These are phyloP conservation scores for Borostomias antarcticus DNA, from an alignment of 2,797 vertebrate genomes.

Conservation along the genomic window DNA sequence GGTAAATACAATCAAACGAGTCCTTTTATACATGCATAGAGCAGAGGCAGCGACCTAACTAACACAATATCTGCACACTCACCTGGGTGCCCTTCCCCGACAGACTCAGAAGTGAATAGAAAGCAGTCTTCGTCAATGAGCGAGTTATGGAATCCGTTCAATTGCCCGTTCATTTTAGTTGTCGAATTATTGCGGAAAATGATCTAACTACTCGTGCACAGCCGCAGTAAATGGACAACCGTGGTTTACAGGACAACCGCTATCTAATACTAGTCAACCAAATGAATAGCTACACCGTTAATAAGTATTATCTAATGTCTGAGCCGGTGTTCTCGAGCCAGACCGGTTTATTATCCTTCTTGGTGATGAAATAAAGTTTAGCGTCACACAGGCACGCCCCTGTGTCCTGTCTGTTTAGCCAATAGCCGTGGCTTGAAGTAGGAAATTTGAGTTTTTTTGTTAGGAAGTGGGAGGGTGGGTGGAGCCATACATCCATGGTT, in stretches of 20 bases:
- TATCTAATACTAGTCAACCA: constrained; percentile 23
- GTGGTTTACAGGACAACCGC: not conserved
- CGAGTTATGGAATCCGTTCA: constrained; percentile 83
- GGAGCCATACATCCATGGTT: no score
- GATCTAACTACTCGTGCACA: no score
- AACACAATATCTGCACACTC: constrained; percentile 40
- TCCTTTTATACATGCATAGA: not conserved
- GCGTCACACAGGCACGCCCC: constrained; percentile 23
- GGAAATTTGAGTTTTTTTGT: no score
- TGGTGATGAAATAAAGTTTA: not conserved
- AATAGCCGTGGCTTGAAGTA: constrained; percentile 29
- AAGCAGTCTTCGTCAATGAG: constrained; percentile 86
- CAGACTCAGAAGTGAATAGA: no score
- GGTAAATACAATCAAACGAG: constrained; percentile 15
- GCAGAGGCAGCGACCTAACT: not conserved
- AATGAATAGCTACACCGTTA: not conserved
- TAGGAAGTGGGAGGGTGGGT: no score
- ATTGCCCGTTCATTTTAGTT: constrained; percentile 83
- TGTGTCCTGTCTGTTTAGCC: constrained; percentile 18
- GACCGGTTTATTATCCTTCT: constrained; percentile 21
- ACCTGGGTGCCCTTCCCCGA: constrained; percentile 97
- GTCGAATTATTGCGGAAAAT: no score
- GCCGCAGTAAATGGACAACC: no score
- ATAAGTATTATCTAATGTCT: not conserved
- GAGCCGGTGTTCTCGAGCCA: not conserved